Evolutionary conservation across 2,797 vertebrate genomes (phyloP), one percentile per base, ranked within the genome.

Genomic region (Avahi laniger): DNA sequence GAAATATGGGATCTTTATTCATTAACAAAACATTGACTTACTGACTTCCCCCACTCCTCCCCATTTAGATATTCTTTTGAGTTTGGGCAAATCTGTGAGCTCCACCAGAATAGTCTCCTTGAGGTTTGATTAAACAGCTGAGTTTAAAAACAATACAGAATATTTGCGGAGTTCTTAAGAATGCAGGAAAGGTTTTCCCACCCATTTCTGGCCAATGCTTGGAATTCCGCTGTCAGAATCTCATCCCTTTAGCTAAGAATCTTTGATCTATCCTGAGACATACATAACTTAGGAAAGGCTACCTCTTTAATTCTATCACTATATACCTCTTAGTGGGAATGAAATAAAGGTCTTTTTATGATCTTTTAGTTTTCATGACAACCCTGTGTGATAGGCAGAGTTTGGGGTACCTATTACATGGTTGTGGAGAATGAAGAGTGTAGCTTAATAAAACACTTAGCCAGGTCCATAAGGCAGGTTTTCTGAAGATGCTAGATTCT

Each of bases 121-220:
- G 78, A 72, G 59, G 81, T 93, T 92, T 94, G 78, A 70, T 94
- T 92, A 89, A 94, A 90, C 3, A 88, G 48, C 33, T 10, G 2
- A 13, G 48, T 94, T 95, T 88, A 61, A 95, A 97, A 93, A 88
- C 78, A 95, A 43, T 84, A 83, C 83, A 52, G 17, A 94, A 83
- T 84, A 95, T 82, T 91, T 91, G 38, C 43, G 33, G 83, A 78
- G n/a, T 73, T 80, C 43, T 48, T 75, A 65, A 95, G 83, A 85
- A 91, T 85, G 61, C 43, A 82, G 92, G 35, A 33, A 80, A 90
- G 50, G 46, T 70, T 96, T 97, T 93, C 65, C 73, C 43, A 76
- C 48, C n/a, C 61, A 59, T 14, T 72, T 80, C 65, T 81, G 82
- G 67, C 52, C 73, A 82, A 67, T 59, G 43, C 50, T 86, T 87